These are phyloP conservation scores for Jacana jacana DNA, from an alignment of 2,113 vertebrate species.

Conservation along the genomic window DNA sequence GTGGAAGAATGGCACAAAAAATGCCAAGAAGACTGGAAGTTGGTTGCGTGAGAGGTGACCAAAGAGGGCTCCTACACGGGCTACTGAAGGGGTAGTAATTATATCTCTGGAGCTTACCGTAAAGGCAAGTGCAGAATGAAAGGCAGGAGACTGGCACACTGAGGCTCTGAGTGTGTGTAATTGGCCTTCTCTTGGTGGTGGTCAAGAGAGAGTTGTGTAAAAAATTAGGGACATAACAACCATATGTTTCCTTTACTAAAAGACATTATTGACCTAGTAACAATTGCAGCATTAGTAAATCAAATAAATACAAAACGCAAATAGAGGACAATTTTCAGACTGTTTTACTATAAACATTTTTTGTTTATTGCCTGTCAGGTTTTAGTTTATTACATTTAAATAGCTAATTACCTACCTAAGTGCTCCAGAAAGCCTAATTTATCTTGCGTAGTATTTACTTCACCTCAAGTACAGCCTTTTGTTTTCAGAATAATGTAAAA, in stretches of 20 bases:
- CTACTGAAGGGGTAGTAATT: neutral
- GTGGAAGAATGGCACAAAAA: neutral
- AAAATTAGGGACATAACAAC: neutral
- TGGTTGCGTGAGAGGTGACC: neutral
- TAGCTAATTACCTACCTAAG: neutral
- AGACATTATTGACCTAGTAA: neutral
- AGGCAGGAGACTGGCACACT: neutral
- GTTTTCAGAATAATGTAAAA: neutral
- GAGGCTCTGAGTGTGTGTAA: neutral
- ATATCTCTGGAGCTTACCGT: fast-evolving
- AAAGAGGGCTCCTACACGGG: neutral
- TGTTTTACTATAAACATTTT: neutral
- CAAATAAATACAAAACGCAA: neutral
- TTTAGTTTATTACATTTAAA: neutral
- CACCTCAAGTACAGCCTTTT: neutral
- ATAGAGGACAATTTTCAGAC: neutral
- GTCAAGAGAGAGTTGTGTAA: neutral
- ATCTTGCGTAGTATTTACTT: neutral
- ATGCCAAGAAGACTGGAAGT: neutral
- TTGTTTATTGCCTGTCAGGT: neutral
- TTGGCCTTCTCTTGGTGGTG: neutral
- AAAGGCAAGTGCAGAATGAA: neutral
- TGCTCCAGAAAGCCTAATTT: neutral
- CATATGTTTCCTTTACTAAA: fast-evolving
- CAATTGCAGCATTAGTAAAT: neutral